These are phyloP conservation scores for Molossus alvarezi DNA, from an alignment of 2,797 vertebrate species.

Conservation along the genomic window DNA sequence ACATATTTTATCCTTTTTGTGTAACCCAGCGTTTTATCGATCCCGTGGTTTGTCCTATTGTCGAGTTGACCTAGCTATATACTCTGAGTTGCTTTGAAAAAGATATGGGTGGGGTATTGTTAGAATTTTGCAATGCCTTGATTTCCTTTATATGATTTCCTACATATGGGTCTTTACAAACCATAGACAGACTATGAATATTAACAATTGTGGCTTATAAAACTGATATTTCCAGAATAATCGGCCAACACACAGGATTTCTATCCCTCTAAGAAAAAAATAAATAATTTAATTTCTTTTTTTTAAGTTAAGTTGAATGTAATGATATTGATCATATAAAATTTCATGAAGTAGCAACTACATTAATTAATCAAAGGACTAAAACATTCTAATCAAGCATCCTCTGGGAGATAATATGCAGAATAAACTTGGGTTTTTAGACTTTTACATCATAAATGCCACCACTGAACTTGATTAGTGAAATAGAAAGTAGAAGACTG, in stretches of 20 bases:
- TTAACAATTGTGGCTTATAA: slow-evolving; percentile 34
- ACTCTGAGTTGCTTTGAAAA: not conserved
- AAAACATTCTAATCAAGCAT: not conserved
- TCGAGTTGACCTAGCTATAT: not conserved
- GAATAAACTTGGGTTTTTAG: not conserved
- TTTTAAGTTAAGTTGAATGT: not conserved
- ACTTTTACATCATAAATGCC: not conserved
- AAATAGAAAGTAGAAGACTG: not conserved
- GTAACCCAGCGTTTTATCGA: slow-evolving; percentile 33
- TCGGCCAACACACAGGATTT: not conserved
- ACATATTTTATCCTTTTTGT: not conserved
- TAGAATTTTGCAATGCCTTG: not conserved
- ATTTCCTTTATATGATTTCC: not conserved
- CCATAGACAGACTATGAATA: not conserved
- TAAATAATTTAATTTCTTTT: not conserved
- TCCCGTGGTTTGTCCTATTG: slow-evolving; percentile 18
- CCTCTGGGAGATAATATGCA: slow-evolving; percentile 11
- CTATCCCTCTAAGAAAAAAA: not conserved
- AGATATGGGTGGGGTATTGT: not conserved
- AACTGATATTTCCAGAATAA: slow-evolving; percentile 32
- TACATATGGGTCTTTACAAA: not conserved
- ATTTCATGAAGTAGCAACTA: slow-evolving; percentile 13
- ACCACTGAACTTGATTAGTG: not conserved
- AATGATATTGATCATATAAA: not conserved
- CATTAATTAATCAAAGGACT: slow-evolving; percentile 1